These are phyloP conservation scores for Chaetophractus vellerosus DNA, from an alignment of 2,797 vertebrate genomes.

Conservation along the genomic window DNA sequence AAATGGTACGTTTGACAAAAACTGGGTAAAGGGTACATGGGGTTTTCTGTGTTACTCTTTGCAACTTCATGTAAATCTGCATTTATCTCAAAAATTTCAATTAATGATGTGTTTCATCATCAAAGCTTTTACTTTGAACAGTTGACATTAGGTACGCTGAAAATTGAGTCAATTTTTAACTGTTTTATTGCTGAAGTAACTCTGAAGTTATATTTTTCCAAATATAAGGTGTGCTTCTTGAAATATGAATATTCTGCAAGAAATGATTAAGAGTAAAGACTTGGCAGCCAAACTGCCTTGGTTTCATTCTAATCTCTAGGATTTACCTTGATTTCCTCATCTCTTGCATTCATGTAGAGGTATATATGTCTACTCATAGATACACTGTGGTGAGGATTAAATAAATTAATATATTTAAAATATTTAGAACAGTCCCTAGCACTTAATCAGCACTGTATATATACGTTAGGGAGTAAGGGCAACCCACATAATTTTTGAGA, in stretches of 20 bases:
- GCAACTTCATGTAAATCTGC: background rate
- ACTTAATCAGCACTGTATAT: background rate
- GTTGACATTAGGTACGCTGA: background rate
- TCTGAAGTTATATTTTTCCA: background rate
- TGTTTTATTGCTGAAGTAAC: background rate
- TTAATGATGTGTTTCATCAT: background rate
- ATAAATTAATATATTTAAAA: background rate
- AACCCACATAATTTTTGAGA: background rate
- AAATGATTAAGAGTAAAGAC: background rate
- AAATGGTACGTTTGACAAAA: background rate
- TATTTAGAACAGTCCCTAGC: background rate
- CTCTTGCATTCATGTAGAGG: background rate
- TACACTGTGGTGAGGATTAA: background rate
- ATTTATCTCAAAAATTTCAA: background rate
- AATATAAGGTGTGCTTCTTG: background rate
- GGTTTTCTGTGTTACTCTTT: background rate
- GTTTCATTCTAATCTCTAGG: background rate
- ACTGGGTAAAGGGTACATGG: background rate
- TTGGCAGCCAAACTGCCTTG: background rate
- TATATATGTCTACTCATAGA: background rate
- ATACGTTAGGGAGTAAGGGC: too few species aligned
- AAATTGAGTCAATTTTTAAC: background rate
- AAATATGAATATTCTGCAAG: background rate
- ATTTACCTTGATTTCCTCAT: background rate
- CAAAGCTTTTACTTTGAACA: background rate